Evolutionary conservation across 2,797 vertebrate genomes (phyloP), one percentile per base, ranked within the genome.

Genomic region (Apodemus agrarius): DNA sequence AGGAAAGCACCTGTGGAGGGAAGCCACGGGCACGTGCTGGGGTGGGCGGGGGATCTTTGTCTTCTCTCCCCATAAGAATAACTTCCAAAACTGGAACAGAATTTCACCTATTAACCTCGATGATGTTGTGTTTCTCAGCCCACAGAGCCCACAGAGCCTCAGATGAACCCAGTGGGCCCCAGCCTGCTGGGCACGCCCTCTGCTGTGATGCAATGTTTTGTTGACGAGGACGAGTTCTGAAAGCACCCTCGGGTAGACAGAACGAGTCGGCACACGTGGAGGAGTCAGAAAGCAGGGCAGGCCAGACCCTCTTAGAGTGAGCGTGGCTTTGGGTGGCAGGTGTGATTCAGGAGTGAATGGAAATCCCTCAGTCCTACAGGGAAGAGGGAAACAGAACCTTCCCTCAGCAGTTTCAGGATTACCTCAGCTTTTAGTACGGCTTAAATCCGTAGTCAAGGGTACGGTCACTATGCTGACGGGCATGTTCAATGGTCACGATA

Each of bases 1-100:
- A 87, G 79, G 65, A 94, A 97, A 93, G 96, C 46, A 84, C 52
- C 16, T n/a, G 90, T 54, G 6, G 49, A 46, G 6, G 11, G 31
- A 43, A 93, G 61, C 74, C 90, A 86, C 65, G 31, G 26, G 43
- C 61, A 34, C 1, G 5, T 49, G 40, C 61, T 34, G 61, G 24
- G 37, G 59, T 83, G 59, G 37, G 26, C 1, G 7, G 37, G 40
- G 40, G 40, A 37, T 22, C 19, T 57, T 49, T 46, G 43, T 17
- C 22, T 76, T 82, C 90, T 52, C 21, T 63, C n/a, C 29, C 9
- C 17, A 52, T 19, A 63, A 69, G 92, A 95, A 83, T 63, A 80
- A 72, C 82, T 91, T 92, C 84, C 34, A 37, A 91, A 89, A 54
- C 40, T 37, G 17, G n/a, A 74, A n/a, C 89, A 65, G 75, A 80